A percentile compares a stretch with the other conserved stretches of the same genome.
Conservation (phyloP, 2,113 vertebrate species). For the Mionectes macconnelli region DNA sequence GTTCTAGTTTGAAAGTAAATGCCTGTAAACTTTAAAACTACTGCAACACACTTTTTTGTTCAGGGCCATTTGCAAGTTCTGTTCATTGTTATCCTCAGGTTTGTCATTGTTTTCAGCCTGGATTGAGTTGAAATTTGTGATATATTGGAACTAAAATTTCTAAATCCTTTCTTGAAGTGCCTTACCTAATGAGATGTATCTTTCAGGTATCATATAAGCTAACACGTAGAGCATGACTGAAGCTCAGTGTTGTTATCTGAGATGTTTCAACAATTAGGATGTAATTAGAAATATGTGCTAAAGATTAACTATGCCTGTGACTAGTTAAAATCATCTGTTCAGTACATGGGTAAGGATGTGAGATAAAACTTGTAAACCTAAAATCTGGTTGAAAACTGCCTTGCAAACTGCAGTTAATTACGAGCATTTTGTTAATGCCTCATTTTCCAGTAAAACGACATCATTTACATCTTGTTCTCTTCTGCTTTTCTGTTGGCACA, state of each 20-base stretch:
- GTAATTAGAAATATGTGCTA: neutral
- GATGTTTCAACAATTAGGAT: neutral
- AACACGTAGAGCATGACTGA: neutral
- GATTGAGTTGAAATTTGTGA: neutral
- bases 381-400: neutral
- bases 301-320: neutral
- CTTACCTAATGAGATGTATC: neutral
- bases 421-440: neutral
- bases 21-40: neutral
- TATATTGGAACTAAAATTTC: neutral
- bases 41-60: neutral
- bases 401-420: neutral
- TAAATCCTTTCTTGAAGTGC: neutral
- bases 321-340: neutral
- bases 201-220: neutral
- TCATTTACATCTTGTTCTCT: neutral
- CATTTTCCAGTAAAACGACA: neutral
- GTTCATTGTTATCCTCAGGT: neutral
- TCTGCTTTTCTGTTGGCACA: neutral
- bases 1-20: neutral
- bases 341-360: neutral
- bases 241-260: neutral
- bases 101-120: neutral
- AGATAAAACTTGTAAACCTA: neutral
- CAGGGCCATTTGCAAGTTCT: neutral